Evolutionary conservation across 2,888 invertebrate species (phyloP).

Genomic region (Brachycybe producta): DNA sequence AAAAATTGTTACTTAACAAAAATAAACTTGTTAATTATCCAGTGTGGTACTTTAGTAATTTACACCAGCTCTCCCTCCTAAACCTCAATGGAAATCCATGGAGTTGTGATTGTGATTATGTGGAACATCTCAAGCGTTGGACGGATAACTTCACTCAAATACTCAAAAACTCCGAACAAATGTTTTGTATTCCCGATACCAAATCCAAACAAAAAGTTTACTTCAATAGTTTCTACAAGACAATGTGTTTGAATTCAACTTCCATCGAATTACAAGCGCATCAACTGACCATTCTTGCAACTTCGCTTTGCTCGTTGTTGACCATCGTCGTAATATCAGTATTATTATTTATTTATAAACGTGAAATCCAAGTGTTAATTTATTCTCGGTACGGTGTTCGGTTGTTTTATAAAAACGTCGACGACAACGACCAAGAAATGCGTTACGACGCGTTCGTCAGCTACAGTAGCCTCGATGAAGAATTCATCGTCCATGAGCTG

Average conservation of each 20-base stretch:
- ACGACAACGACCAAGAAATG: slow-evolving; percentile 56
- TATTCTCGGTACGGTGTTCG: slow-evolving; percentile 66
- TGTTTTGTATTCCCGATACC: slow-evolving; percentile 44
- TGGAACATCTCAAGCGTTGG: slow-evolving; percentile 62
- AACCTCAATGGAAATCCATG: slow-evolving; percentile 7
- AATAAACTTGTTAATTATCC: slow-evolving; percentile 55
- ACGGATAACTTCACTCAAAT: slow-evolving; percentile 48
- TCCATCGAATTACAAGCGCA: too few relatives aligned
- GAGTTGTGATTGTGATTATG: slow-evolving; percentile 13
- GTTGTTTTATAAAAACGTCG: slow-evolving; percentile 46
- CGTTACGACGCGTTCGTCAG: slow-evolving; percentile 81
- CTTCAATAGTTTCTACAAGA: too few relatives aligned
- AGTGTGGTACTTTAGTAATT: slow-evolving; percentile 45
- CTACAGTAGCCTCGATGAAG: slow-evolving; percentile 77
- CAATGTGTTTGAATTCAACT: too few relatives aligned
- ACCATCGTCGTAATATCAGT: not conserved
- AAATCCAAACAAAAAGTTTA: too few relatives aligned
- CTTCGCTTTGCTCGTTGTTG: slow-evolving; percentile 45
- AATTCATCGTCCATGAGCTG: slow-evolving; percentile 69
- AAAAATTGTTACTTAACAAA: slow-evolving; percentile 53
- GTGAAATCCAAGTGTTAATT: slow-evolving; percentile 57
- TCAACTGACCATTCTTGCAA: slow-evolving; percentile 49
- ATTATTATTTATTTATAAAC: not conserved
- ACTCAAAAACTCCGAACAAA: slow-evolving; percentile 42
- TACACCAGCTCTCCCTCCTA: not conserved